A percentile compares a stretch with the other conserved stretches of the same genome.
phyloP scores from a whole-genome alignment of 2,113 vertebrate genomes.

The Myanophis thanlyinensis region DNA sequence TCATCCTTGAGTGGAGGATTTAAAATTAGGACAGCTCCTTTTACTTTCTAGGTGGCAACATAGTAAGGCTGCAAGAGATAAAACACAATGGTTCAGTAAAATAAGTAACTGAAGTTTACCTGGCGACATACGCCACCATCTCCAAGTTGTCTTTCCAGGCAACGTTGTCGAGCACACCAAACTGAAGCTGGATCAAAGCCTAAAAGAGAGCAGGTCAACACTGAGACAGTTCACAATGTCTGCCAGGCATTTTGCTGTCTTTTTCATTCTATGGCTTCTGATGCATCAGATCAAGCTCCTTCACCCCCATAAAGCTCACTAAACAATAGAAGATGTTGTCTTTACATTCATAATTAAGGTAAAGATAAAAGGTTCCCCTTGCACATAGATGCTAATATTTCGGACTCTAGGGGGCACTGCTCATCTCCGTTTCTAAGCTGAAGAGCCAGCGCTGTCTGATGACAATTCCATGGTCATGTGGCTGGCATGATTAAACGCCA shows the following conservation, averaged over 20 bases:
- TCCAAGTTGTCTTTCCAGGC: background rate
- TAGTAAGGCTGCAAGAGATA: background rate
- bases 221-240: background rate
- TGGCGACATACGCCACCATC: background rate
- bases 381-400: too few species aligned
- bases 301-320: background rate
- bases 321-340: background rate
- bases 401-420: too few species aligned
- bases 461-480: too few species aligned
- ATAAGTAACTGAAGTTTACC: background rate
- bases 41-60: background rate
- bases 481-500: too few species aligned
- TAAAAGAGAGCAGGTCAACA: background rate
- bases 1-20: background rate
- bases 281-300: background rate
- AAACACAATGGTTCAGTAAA: background rate
- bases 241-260: background rate
- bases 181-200: constrained; percentile 8
- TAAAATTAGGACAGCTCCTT: background rate
- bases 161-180: background rate
- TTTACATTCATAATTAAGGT: too few species aligned
- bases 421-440: too few species aligned
- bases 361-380: too few species aligned
- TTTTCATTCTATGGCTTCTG: background rate
- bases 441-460: too few species aligned